phyloP scores from a whole-genome alignment of 2,797 vertebrate genomes.

The Oceanodroma leucorhoa region DNA sequence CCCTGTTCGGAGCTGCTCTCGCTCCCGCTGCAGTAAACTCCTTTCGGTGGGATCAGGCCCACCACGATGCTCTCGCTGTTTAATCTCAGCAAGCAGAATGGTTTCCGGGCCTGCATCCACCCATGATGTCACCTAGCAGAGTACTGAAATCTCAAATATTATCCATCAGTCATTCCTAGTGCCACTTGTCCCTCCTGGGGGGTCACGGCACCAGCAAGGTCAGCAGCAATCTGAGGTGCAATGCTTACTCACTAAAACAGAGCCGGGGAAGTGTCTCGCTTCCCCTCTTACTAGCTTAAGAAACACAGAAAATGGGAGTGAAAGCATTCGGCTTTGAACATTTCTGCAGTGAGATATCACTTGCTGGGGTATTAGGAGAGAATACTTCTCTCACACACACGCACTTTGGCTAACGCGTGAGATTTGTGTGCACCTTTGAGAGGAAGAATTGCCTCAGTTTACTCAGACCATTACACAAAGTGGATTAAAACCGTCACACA shows the following conservation, averaged over 20 bases:
- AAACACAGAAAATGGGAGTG: background rate
- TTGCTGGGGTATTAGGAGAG: background rate
- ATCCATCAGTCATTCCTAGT: background rate
- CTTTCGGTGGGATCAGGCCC: background rate
- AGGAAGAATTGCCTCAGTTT: background rate
- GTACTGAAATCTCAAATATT: background rate
- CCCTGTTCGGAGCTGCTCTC: background rate
- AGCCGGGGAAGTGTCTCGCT: background rate
- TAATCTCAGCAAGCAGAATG: background rate
- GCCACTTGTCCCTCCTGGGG: background rate
- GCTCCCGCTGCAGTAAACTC: background rate
- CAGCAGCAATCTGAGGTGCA: background rate
- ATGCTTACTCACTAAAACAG: background rate
- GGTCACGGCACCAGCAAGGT: background rate
- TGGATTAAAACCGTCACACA: background rate
- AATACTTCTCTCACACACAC: background rate
- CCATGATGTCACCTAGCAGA: background rate
- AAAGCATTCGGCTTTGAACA: background rate
- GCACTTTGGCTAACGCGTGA: accelerated
- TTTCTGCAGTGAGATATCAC: background rate
- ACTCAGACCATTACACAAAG: background rate
- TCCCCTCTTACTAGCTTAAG: background rate
- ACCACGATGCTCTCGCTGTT: background rate
- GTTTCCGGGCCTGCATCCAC: background rate
- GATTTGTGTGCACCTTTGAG: background rate